A percentile compares a stretch with the other conserved stretches of the same genome.
Evolutionary conservation across 2,888 invertebrate species (phyloP).

Genomic region (Hirtodrosophila alboralis): DNA sequence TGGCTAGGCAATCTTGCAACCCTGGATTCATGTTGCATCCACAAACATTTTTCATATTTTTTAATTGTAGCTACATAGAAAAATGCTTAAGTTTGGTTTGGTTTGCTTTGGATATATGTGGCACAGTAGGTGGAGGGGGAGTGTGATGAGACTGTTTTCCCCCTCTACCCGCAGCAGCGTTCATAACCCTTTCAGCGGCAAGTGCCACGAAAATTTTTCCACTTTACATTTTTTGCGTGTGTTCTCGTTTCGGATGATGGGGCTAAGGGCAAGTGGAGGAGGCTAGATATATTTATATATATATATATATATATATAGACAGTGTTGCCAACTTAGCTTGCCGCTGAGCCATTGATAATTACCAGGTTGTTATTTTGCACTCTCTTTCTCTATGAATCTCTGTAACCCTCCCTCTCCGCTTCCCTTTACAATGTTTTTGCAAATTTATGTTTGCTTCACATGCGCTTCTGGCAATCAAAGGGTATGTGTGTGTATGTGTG

Average conservation of each 20-base stretch:
- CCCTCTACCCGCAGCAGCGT: no score
- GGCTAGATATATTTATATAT: no score
- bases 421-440: slow-evolving; percentile 16
- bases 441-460: slow-evolving; percentile 75
- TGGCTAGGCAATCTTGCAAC: slow-evolving; percentile 14
- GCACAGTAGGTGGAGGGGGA: not conserved
- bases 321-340: slow-evolving; percentile 64
- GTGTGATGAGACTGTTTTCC: no score
- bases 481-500: slow-evolving; percentile 10
- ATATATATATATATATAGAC: no score
- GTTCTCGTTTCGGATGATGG: slow-evolving; percentile 65
- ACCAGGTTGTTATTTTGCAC: slow-evolving; percentile 65
- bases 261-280: slow-evolving; percentile 40
- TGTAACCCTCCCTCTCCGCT: not conserved
- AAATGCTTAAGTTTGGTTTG: slow-evolving; percentile 69
- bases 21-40: slow-evolving; percentile 32
- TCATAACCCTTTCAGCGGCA: slow-evolving; percentile 40
- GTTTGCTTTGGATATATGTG: slow-evolving; percentile 22
- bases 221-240: slow-evolving; percentile 78
- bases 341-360: slow-evolving; percentile 77
- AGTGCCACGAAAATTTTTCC: slow-evolving; percentile 66
- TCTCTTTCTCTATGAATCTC: slow-evolving; percentile 21
- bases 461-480: slow-evolving; percentile 51
- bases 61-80: slow-evolving; percentile 69
- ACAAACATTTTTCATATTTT: slow-evolving; percentile 27